Evolutionary conservation across 1,140 invertebrate species (phyloP).

Genomic region (Trichonephila clavata): DNA sequence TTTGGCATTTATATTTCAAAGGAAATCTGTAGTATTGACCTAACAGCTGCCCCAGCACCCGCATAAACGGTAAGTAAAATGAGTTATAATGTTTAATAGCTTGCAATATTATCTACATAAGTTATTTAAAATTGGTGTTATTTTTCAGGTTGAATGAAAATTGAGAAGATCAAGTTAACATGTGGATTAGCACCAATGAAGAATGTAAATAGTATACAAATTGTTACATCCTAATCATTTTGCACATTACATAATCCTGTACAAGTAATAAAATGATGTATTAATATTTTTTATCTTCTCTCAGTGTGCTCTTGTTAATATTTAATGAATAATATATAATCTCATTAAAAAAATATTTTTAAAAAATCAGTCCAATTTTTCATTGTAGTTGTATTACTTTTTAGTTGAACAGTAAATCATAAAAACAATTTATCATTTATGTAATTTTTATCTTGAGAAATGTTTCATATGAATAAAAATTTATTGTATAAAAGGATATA

Average conservation of each 20-base stretch:
- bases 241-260: neutral
- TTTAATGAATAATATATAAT: too few species aligned
- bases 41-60: slow-evolving; percentile 10
- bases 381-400: too few species aligned
- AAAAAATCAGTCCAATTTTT: too few species aligned
- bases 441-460: too few species aligned
- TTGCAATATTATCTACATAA: neutral
- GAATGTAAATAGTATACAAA: slow-evolving; percentile 24
- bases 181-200: neutral
- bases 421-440: too few species aligned
- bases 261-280: neutral
- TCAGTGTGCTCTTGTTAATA: too few species aligned
- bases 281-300: neutral
- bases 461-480: too few species aligned
- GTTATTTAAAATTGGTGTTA: neutral
- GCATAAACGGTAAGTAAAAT: neutral
- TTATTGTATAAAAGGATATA: too few species aligned
- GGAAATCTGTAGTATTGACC: slow-evolving; percentile 53
- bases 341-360: too few species aligned
- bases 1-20: slow-evolving; percentile 64
- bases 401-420: too few species aligned
- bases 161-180: neutral
- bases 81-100: neutral
- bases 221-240: neutral
- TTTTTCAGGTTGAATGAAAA: neutral